A percentile compares a stretch with the other conserved stretches of the same genome.
These are phyloP conservation scores for Fissipunctia ypsillon DNA, from an alignment of 2,888 invertebrate species.

Conservation along the genomic window DNA sequence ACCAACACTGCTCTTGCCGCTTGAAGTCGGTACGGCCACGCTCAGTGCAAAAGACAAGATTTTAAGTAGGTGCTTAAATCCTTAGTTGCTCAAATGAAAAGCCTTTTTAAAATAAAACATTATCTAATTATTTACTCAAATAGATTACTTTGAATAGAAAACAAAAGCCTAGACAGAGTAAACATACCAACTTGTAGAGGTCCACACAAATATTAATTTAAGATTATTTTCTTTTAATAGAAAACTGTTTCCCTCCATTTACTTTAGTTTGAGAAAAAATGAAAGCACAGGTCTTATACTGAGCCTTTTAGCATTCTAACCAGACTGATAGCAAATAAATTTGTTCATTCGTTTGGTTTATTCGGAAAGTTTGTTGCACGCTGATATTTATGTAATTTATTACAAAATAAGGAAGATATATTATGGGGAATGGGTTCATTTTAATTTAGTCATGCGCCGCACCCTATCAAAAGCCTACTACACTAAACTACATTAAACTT, in stretches of 20 bases:
- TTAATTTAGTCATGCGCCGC: not conserved
- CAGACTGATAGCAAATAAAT: not conserved
- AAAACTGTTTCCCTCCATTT: not conserved
- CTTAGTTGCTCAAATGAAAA: not conserved
- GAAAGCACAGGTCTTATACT: not conserved
- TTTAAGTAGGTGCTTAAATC: not conserved
- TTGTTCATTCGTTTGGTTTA: not conserved
- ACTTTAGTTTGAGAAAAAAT: not conserved
- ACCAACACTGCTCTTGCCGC: not conserved
- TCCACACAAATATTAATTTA: not conserved
- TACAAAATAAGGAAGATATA: not conserved
- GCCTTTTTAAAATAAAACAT: not conserved
- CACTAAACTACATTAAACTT: too few relatives aligned
- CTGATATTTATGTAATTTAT: not conserved
- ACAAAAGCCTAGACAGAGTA: not conserved
- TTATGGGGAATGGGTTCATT: not conserved
- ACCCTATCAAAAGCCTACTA: not conserved
- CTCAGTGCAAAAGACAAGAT: not conserved
- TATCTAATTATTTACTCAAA: not conserved
- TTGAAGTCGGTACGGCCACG: not conserved
- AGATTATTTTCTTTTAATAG: not conserved
- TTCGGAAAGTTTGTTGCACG: not conserved
- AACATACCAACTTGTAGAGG: not conserved
- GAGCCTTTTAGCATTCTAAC: not conserved
- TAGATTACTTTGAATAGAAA: not conserved